These are phyloP conservation scores for Antennarius maculatus DNA, from an alignment of 2,797 vertebrate species.

Conservation along the genomic window DNA sequence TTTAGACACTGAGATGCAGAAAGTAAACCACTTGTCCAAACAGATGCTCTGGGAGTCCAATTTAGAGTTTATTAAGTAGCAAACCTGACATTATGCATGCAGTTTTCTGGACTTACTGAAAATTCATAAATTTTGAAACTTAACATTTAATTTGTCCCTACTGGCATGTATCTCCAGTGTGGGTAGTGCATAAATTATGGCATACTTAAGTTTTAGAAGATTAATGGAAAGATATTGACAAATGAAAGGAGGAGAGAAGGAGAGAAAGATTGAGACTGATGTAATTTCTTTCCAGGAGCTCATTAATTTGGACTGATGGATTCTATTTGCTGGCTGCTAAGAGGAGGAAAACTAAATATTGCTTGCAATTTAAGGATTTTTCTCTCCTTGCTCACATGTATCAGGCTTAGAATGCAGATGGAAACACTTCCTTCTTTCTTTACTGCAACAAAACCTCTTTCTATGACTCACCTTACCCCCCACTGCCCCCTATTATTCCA, in stretches of 20 bases:
- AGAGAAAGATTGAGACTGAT: conserved; percentile 39
- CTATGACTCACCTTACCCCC: conserved; percentile 21
- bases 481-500: conserved; percentile 41
- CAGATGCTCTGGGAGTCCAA: conserved; percentile 39
- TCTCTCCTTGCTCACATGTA: conserved; percentile 15
- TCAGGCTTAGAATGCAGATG: conserved; percentile 12
- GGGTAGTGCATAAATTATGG: conserved; percentile 61
- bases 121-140: conserved; percentile 46
- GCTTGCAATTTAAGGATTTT: conserved; percentile 14
- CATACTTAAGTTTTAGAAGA: conserved; percentile 52
- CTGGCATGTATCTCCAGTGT: conserved; percentile 56
- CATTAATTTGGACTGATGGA: conserved; percentile 61
- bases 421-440: conserved; percentile 16
- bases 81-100: conserved; percentile 41
- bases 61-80: conserved; percentile 48
- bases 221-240: conserved; percentile 63
- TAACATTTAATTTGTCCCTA: conserved; percentile 63
- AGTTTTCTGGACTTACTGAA: conserved; percentile 25
- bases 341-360: conserved; percentile 37
- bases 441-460: conserved; percentile 11
- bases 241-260: conserved; percentile 42
- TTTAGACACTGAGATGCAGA: conserved; percentile 40
- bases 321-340: conserved; percentile 47
- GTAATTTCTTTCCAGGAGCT: conserved; percentile 42
- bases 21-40: conserved; percentile 45